Evolutionary conservation across 2,113 vertebrate species (phyloP), one percentile per base, ranked within the genome.

Genomic region (Tupaia chinensis): DNA sequence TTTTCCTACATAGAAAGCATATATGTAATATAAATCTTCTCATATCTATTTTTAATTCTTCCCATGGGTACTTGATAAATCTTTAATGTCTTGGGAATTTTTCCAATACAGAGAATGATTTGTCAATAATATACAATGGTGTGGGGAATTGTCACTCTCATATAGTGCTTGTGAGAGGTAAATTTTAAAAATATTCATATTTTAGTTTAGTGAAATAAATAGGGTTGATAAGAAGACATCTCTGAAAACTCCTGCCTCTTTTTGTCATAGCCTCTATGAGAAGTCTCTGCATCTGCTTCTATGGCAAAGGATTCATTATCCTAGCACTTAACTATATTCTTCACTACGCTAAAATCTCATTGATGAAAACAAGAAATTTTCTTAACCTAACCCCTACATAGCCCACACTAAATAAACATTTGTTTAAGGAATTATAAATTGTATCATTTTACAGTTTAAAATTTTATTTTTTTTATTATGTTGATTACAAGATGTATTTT

Each of bases 161-260:
- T 20, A 58, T 7, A 63, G 9, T 74, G 19, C 53, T 58, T 58
- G 3, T 69, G 22, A 72, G 17, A 88, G 14, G 10, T 70, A 10
- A 92, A 34, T 78, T 73, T 84, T 15, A 89, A 88, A 32, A 88
- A 74, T 25, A 70, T 80, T 27, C 9, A 19, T 25, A 66, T 85
- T 89, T 84, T 68, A 53, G 17, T 70, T 95, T 77, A 92, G 20
- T 65, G 81, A 61, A 93, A 56, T 74, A 73, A 68, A 44, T 83
- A 22, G 63, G 3, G 13, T 58, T 69, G 3, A 22, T 63, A 65
- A 12, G 3, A n/a, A 60, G 9, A 3, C 54, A 5, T 83, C 32
- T 34, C 5, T 53, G 29, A 56, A 68, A 76, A 76, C 79, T 2
- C 84, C 27, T 78, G 61, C 2, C 19, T 79, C 27, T 69, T 58